These are phyloP conservation scores for Nycteola revayana DNA, from an alignment of 2,888 invertebrate genomes.

Conservation along the genomic window DNA sequence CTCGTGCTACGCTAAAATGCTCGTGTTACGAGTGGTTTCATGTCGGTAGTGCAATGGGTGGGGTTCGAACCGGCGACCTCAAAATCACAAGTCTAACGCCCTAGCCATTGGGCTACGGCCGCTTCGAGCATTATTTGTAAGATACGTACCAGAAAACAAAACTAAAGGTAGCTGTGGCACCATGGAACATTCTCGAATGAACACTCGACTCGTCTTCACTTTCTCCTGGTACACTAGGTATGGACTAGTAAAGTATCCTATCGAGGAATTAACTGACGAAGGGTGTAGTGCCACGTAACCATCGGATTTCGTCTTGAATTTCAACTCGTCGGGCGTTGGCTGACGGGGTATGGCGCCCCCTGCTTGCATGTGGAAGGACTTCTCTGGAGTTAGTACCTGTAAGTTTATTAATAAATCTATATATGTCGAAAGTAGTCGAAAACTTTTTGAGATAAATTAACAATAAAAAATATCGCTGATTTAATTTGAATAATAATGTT, in stretches of 20 bases:
- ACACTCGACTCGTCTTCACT: constrained; percentile 89
- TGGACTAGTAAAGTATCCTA: constrained; percentile 86
- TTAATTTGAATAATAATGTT: no score
- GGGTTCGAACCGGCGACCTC: no score
- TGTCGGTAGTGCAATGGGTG: no score
- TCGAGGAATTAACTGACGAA: constrained; percentile 87
- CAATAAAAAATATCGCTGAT: no score
- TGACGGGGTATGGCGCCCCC: constrained; percentile 89
- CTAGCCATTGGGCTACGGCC: no score
- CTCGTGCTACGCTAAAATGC: no score
- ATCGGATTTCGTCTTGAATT: constrained; percentile 88
- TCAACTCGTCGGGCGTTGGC: constrained; percentile 86
- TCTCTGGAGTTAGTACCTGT: constrained; percentile 87
- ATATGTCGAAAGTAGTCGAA: no score
- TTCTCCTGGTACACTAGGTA: constrained; percentile 93
- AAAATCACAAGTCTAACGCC: no score
- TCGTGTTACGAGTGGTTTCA: no score
- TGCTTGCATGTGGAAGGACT: constrained; percentile 87
- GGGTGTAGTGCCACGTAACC: constrained; percentile 89
- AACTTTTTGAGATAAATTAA: no score
- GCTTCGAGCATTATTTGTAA: no score
- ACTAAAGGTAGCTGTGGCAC: constrained; percentile 88
- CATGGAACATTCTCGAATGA: constrained; percentile 91
- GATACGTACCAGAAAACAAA: constrained; percentile 80
- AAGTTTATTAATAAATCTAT: no score